phyloP scores from a whole-genome alignment of 2,797 vertebrate genomes.

The Chaetophractus vellerosus region DNA sequence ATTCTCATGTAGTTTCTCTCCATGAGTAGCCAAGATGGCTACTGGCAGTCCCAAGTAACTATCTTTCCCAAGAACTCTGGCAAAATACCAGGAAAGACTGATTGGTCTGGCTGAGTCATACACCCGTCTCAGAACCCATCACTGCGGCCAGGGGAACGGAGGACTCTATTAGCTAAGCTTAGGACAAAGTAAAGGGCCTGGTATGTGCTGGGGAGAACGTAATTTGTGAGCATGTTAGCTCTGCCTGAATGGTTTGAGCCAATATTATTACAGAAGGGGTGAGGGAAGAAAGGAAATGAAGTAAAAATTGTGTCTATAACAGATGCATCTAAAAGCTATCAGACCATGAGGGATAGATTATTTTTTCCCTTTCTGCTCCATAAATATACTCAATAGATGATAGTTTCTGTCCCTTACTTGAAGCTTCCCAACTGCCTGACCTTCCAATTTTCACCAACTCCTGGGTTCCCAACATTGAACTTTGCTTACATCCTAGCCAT shows the following conservation, averaged over 20 bases:
- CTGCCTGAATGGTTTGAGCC: background rate
- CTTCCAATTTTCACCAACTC: background rate
- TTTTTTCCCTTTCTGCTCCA: background rate
- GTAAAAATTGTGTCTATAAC: background rate
- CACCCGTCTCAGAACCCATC: background rate
- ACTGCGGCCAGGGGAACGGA: background rate
- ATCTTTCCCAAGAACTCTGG: background rate
- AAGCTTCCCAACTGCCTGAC: background rate
- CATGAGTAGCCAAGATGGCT: background rate
- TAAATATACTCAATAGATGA: background rate
- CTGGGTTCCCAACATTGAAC: background rate
- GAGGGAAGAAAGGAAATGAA: background rate
- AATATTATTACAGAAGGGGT: background rate
- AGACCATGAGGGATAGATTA: background rate
- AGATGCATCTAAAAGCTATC: background rate
- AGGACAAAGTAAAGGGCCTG: background rate
- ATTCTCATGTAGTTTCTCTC: background rate
- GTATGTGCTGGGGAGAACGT: background rate
- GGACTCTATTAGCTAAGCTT: background rate
- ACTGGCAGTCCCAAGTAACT: background rate
- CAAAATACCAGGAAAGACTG: conserved; percentile 25
- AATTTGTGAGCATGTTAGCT: background rate
- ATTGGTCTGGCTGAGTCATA: background rate
- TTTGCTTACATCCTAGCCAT: background rate
- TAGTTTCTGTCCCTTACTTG: background rate